phyloP scores from a whole-genome alignment of 2,113 vertebrate species.

The Natator depressus region DNA sequence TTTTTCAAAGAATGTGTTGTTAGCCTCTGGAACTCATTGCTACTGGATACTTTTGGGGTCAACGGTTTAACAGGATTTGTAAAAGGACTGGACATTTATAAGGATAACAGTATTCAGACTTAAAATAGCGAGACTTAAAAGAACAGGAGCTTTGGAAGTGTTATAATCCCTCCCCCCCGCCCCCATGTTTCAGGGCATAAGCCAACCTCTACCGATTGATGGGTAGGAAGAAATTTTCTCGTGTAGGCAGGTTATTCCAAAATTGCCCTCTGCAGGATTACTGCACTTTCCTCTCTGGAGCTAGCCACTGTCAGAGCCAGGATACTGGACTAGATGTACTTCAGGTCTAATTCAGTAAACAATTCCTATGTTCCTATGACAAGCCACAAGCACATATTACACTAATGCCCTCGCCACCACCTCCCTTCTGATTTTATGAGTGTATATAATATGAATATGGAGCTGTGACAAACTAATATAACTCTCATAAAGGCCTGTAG shows the following conservation, averaged over 20 bases:
- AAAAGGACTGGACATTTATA: not conserved
- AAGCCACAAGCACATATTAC: constrained; percentile 15
- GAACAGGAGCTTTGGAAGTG: not conserved
- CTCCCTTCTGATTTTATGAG: not conserved
- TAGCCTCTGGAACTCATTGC: not conserved
- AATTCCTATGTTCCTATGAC: not conserved
- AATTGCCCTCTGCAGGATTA: constrained; percentile 26
- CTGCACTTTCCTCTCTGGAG: constrained; percentile 38
- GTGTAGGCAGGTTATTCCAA: constrained; percentile 2
- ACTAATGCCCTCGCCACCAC: not conserved
- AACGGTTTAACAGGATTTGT: not conserved
- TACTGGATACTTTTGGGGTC: not conserved
- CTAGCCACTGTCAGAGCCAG: not conserved
- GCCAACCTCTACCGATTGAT: not conserved
- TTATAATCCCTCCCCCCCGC: not conserved
- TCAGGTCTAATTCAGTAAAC: not conserved
- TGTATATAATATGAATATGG: not conserved
- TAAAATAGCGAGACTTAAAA: not conserved
- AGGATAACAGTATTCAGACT: not conserved
- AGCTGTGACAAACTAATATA: not conserved
- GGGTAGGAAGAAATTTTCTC: not conserved
- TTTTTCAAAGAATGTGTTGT: not conserved
- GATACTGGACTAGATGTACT: constrained; percentile 18
- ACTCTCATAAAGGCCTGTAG: not conserved
- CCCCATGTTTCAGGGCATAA: not conserved